These are phyloP conservation scores for Centruroides vittatus DNA, from an alignment of 1,140 invertebrate genomes.

Conservation along the genomic window DNA sequence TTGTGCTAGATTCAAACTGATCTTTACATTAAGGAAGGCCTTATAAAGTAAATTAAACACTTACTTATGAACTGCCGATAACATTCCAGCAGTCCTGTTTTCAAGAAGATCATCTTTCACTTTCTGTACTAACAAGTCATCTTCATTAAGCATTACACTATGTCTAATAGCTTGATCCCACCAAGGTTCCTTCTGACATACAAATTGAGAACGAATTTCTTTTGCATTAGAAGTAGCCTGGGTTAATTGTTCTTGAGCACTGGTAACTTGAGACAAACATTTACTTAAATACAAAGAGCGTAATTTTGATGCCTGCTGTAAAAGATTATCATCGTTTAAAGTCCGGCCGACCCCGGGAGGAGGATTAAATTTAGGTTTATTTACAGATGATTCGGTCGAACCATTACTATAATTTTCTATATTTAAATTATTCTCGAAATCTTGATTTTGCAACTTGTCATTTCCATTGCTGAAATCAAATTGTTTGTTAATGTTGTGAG, in stretches of 20 bases:
- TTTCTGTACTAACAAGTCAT: slow-evolving; percentile 28
- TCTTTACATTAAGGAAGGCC: no score
- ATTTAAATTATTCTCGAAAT: no score
- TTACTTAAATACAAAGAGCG: slow-evolving; percentile 46
- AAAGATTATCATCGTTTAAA: slow-evolving; percentile 36
- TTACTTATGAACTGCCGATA: background rate
- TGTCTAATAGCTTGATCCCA: slow-evolving; percentile 26
- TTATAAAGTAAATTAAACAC: background rate
- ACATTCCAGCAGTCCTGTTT: slow-evolving; percentile 7
- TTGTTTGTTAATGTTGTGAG: no score
- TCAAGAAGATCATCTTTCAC: slow-evolving; percentile 31
- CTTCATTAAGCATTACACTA: slow-evolving; percentile 19
- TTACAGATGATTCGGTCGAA: background rate
- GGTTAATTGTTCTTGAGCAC: slow-evolving; percentile 15
- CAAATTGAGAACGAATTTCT: slow-evolving; percentile 15
- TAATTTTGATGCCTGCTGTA: slow-evolving; percentile 36
- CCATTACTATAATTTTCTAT: background rate
- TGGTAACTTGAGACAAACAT: slow-evolving; percentile 22
- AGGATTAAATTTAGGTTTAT: background rate
- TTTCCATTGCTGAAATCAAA: no score
- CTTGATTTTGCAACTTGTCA: no score
- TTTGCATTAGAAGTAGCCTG: slow-evolving; percentile 19
- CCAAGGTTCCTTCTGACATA: slow-evolving; percentile 21
- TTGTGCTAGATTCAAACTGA: no score
- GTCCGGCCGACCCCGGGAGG: slow-evolving; percentile 31